Conservation (phyloP, 1,140 invertebrate species). For the Magallana gigas region DNA sequence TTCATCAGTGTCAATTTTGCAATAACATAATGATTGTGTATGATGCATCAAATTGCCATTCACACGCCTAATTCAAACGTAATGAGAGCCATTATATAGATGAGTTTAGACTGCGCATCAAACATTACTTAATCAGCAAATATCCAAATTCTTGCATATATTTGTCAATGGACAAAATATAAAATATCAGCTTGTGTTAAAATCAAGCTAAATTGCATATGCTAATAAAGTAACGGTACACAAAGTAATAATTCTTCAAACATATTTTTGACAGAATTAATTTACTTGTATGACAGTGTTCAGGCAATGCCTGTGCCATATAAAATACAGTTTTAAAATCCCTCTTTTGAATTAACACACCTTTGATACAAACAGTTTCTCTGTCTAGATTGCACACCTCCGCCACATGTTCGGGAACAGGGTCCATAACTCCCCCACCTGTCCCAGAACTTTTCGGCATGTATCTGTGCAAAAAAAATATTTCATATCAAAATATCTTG, state of each 20-base stretch:
- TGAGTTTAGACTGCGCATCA: too few relatives aligned
- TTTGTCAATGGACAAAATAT: not conserved
- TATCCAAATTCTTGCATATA: not conserved
- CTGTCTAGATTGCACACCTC: constrained; percentile 40
- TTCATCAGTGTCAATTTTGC: constrained; percentile 12
- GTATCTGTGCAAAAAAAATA: not conserved
- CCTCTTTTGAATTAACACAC: not conserved
- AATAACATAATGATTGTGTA: constrained; percentile 27
- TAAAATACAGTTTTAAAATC: too few relatives aligned
- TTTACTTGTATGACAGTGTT: too few relatives aligned
- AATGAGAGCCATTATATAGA: too few relatives aligned
- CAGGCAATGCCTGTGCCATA: too few relatives aligned
- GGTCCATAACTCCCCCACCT: constrained; percentile 21
- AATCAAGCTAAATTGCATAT: not conserved
- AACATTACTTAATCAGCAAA: not conserved
- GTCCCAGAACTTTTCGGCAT: constrained; percentile 15
- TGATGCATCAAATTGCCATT: too few relatives aligned
- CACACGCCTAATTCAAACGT: not conserved
- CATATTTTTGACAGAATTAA: too few relatives aligned
- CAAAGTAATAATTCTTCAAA: too few relatives aligned
- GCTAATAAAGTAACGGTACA: too few relatives aligned
- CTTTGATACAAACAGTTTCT: constrained; percentile 38
- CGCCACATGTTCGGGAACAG: constrained; percentile 45
- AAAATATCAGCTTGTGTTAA: not conserved
- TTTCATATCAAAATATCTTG: too few relatives aligned